Evolutionary conservation across 2,113 vertebrate genomes (phyloP).

Genomic region (Lagopus leucura): DNA sequence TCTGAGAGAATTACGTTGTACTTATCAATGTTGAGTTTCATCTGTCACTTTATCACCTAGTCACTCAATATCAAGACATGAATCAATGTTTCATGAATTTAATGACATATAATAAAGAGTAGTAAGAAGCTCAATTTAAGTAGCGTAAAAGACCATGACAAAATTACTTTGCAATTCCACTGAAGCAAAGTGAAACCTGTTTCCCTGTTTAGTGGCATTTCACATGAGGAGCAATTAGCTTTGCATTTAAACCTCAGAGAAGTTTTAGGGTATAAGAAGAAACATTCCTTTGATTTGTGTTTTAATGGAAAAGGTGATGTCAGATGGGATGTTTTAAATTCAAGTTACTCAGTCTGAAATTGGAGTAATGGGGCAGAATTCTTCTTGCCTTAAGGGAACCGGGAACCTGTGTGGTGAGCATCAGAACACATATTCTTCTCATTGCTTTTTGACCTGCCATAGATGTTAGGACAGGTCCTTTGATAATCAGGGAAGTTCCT

Average conservation of each 20-base stretch:
- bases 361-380: background rate
- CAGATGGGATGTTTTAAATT: background rate
- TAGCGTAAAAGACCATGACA: background rate
- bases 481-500: background rate
- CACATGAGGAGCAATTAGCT: background rate
- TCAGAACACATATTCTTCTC: background rate
- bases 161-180: background rate
- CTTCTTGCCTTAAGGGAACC: background rate
- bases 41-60: conserved; percentile 24
- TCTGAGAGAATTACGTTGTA: background rate
- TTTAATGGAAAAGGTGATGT: background rate
- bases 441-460: no score
- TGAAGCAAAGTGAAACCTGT: background rate
- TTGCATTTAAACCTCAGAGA: background rate
- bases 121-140: conserved; percentile 12
- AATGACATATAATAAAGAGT: conserved; percentile 15
- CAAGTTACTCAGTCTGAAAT: background rate
- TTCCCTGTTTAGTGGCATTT: background rate
- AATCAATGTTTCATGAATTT: conserved; percentile 49
- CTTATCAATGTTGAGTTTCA: background rate
- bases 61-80: background rate
- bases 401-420: background rate
- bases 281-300: background rate
- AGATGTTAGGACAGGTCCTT: background rate
- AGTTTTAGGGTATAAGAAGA: background rate